A percentile compares a stretch with the other conserved stretches of the same genome.
These are phyloP conservation scores for Tamias sibiricus DNA, from an alignment of 2,113 vertebrate species.

Conservation along the genomic window DNA sequence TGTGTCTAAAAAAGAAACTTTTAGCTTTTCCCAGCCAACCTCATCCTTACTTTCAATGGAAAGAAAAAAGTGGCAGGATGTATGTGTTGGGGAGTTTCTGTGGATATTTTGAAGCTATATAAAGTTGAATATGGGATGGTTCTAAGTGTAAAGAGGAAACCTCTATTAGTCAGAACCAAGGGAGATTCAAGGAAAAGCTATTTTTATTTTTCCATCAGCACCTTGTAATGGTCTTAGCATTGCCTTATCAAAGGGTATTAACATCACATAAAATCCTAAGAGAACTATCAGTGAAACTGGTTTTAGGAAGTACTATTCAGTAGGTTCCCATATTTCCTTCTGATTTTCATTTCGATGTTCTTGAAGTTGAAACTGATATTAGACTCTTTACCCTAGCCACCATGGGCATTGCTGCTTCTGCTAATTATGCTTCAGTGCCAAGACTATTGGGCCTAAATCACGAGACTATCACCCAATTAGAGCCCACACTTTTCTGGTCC, in stretches of 20 bases:
- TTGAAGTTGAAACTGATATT: neutral
- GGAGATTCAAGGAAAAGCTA: neutral
- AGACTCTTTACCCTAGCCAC: neutral
- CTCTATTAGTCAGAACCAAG: neutral
- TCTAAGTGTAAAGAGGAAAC: neutral
- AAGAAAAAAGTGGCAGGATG: neutral
- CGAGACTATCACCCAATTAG: neutral
- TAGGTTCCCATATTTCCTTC: neutral
- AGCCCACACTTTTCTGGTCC: neutral
- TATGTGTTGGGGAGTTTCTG: too few relatives aligned
- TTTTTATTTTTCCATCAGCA: neutral
- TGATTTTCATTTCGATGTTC: neutral
- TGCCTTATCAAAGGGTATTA: neutral
- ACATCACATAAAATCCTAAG: neutral
- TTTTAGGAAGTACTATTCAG: neutral
- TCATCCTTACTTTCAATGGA: neutral
- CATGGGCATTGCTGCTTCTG: neutral
- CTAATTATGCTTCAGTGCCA: neutral
- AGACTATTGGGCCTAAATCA: neutral
- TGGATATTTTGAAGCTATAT: neutral
- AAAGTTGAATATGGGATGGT: neutral
- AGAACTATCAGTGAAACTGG: neutral
- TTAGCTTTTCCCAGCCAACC: neutral
- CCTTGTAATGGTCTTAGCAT: neutral
- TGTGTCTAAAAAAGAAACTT: neutral